Percentiles rank a stretch among this genome's conserved stretches.
Evolutionary conservation across 1,140 invertebrate species (phyloP).

Genomic region (Popillia japonica): DNA sequence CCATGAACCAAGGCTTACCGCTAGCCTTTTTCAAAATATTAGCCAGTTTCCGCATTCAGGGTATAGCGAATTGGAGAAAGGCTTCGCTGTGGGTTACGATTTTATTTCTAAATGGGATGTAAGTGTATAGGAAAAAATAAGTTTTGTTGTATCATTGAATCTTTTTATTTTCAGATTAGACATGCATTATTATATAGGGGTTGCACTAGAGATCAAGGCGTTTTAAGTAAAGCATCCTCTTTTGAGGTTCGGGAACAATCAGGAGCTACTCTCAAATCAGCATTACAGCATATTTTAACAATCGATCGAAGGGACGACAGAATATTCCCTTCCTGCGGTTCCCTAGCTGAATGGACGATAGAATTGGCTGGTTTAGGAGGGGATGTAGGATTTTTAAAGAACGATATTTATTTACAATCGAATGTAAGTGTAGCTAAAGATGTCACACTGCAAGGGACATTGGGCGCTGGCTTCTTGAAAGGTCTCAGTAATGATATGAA

Average conservation of each 20-base stretch:
- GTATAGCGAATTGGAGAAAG: conserved; percentile 73
- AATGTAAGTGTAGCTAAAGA: conserved; percentile 74
- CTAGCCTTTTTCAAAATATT: conserved; percentile 74
- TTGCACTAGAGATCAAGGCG: conserved; percentile 76
- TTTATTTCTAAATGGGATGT: conserved; percentile 65
- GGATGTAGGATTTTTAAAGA: conserved; percentile 85
- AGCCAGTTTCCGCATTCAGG: conserved; percentile 83
- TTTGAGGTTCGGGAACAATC: conserved; percentile 85
- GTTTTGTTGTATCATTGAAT: neutral
- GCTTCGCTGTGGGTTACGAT: conserved; percentile 71
- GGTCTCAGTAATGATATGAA: conserved; percentile 70
- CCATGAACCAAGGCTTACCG: conserved; percentile 70
- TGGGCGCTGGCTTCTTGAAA: conserved; percentile 75
- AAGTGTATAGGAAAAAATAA: conserved; percentile 49
- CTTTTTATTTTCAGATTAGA: conserved; percentile 64
- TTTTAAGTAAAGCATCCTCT: conserved; percentile 68
- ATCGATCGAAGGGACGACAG: conserved; percentile 81
- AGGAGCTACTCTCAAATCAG: conserved; percentile 86
- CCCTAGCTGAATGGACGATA: conserved; percentile 72
- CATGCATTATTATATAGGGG: conserved; percentile 88
- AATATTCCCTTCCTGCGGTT: conserved; percentile 79
- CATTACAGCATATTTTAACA: conserved; percentile 78
- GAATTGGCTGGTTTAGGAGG: conserved; percentile 90
- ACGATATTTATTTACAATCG: conserved; percentile 80
- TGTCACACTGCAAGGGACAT: conserved; percentile 69